phyloP scores from a whole-genome alignment of 2,888 invertebrate species.

The Reticulitermes lucifugus region DNA sequence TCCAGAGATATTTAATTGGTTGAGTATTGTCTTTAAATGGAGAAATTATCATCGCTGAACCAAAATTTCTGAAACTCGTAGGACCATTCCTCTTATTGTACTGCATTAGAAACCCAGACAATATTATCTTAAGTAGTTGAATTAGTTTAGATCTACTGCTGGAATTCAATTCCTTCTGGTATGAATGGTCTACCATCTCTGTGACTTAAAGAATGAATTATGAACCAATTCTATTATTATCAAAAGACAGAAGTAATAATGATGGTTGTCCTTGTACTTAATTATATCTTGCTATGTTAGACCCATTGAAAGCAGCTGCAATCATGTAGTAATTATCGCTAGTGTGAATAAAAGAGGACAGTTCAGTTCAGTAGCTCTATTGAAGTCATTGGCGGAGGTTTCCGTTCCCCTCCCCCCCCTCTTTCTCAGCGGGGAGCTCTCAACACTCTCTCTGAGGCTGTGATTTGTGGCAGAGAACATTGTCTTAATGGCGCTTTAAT shows the following conservation, averaged over 20 bases:
- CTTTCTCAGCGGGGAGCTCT: background rate
- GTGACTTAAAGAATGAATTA: background rate
- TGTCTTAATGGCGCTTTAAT: conserved; percentile 46
- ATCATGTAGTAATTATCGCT: conserved; percentile 3
- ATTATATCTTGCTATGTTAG: conserved; percentile 5
- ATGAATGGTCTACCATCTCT: background rate
- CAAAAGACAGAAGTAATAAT: conserved; percentile 10
- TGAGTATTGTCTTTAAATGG: no score
- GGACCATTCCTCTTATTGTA: no score
- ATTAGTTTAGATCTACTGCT: background rate
- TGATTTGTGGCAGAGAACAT: conserved; percentile 47
- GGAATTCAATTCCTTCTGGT: background rate
- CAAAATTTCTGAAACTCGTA: no score
- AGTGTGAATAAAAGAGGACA: background rate
- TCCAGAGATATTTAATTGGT: no score
- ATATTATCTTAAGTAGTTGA: background rate
- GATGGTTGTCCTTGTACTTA: background rate
- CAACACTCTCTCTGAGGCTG: background rate
- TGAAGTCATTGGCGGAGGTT: background rate
- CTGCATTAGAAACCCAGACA: background rate
- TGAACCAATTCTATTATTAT: background rate
- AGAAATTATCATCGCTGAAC: no score
- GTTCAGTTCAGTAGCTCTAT: conserved; percentile 14
- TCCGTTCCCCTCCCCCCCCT: background rate
- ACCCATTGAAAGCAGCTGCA: conserved; percentile 7